Base-by-base conservation (phyloP, 2,888 invertebrate species). In the Andrena hattorfiana region DNA sequence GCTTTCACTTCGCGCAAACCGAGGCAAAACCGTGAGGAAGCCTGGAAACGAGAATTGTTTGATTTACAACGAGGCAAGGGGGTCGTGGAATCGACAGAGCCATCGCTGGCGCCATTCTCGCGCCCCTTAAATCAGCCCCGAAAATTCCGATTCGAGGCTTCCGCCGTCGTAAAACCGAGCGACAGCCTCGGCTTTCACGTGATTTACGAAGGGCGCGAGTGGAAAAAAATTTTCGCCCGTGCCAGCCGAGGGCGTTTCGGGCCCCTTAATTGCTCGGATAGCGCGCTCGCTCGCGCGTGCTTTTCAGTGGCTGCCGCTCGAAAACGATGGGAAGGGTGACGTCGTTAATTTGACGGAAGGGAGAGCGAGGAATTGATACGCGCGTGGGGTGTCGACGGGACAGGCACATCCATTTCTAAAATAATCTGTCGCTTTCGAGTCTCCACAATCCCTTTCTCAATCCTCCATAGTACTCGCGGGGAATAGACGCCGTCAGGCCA, bases 21-120 rank as follows among this genome's bases (percentile, higher is more conserved):
- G 10, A 20, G 54, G 13, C 4, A 20, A 10, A 49, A 16, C 5
- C 16, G 2, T 7, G n/a, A 13, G 13, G 54, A 32, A 35, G 23
- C 1, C 2, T 0, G 3, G 10, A 26, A 49, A 77, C 16, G 49
- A 54, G 83, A 70, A 85, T 73, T n/a, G 16, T 66, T 87, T 87
- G 90, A 89, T 90, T 90, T 88, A 90, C 89, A 88, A 85, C 63
- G 35, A 75, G 75, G 26, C 35, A 63, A 77, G 48, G 10, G 62
- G 59, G 32, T 6, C 8, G 35, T 20, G 48, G 49, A 59, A 51
- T 71, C 62, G 63, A n/a, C 48, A 10, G 68, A 2, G 59, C n/a
- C 28, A 23, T 66, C 20, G 56, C 8, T 66, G 70, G 59, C 63
- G 67, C 54, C 56, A 10, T 54, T 72, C 76, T 56, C 63, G 48